Evolutionary conservation across 1,140 invertebrate species (phyloP), one percentile per base, ranked within the genome.

Genomic region (Panagrolaimus sp.): DNA sequence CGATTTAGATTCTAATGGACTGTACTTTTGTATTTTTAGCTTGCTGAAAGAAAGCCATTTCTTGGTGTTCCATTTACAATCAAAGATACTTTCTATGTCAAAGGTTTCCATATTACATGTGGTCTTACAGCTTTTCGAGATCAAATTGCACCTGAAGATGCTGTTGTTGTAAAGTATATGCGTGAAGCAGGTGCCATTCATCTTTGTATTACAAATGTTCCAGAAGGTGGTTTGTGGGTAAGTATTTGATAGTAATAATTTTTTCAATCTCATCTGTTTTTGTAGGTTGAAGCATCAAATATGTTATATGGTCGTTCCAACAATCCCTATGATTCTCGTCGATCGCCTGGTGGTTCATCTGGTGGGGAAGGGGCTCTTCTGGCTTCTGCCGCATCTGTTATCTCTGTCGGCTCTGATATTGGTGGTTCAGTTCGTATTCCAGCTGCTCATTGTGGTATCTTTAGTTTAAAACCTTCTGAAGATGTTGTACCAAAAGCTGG

Each of bases 271-370:
- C n/a, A 14, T 11, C n/a, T 16, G 25, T 8, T 14, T 11, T 53
- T 53, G 4, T 57, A 23, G 25, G 92, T 90, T 89, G 92, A 96
- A 84, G 90, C 89, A 13, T 87, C 87, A 61, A 96, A 96, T 82
- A 88, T 87, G 25, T 85, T 95, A 5, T 90, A 93, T 78, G 93
- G 91, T 1, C 81, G 84, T 46, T 90, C 91, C 1, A 11, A 9
- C 7, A 67, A 67, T 57, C 51, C 51, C 11, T 57, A 14, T 5
- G n/a, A 67, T 67, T 13, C 8, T 44, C n/a, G 47, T 14, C 42
- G 45, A 27, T 57, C 9, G 5, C 14, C 11, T 31, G 65, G 65
- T n/a, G 65, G 65, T 25, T 53, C 46, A n/a, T n/a, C 23, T 23
- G 65, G 65, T 11, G 65, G 65, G 5, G 65, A 67, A 67, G 65